Percentiles rank a stretch among this genome's conserved stretches.
Conservation (phyloP, 1,140 invertebrate genomes). For the Drosophila santomea region DNA sequence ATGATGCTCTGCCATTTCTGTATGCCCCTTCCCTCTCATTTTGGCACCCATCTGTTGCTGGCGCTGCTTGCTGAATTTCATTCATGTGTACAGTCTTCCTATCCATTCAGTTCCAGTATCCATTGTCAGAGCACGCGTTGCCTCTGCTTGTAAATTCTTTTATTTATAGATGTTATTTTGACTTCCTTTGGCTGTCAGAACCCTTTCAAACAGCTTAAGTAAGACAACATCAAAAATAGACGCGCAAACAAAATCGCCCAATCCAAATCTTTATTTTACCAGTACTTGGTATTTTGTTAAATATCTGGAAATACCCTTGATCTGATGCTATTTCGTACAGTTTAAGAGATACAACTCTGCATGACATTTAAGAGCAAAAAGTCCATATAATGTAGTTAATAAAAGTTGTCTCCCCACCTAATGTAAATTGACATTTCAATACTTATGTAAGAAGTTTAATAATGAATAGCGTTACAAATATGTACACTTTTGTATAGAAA, state of each 20-base stretch:
- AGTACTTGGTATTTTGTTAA: no score
- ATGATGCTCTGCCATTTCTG: not conserved
- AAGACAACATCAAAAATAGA: not conserved
- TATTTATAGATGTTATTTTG: constrained; percentile 11
- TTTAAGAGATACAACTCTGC: no score
- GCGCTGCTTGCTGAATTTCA: constrained; percentile 10
- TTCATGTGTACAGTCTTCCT: constrained; percentile 19
- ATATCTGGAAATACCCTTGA: no score
- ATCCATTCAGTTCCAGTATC: not conserved
- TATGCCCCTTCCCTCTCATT: not conserved
- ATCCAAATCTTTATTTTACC: not conserved
- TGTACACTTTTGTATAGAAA: not conserved
- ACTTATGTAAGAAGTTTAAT: not conserved
- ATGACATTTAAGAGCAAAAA: no score
- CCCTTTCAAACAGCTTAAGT: not conserved
- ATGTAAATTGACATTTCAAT: not conserved
- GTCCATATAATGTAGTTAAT: no score
- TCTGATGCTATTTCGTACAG: no score
- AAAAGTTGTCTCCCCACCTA: no score
- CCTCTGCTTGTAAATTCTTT: not conserved
- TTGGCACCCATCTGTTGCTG: constrained; percentile 29
- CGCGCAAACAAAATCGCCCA: no score
- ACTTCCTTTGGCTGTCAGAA: no score
- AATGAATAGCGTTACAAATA: not conserved
- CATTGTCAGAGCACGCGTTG: not conserved